Evolutionary conservation across 2,888 invertebrate species (phyloP).

Genomic region (Xanthostigma xanthostigma): DNA sequence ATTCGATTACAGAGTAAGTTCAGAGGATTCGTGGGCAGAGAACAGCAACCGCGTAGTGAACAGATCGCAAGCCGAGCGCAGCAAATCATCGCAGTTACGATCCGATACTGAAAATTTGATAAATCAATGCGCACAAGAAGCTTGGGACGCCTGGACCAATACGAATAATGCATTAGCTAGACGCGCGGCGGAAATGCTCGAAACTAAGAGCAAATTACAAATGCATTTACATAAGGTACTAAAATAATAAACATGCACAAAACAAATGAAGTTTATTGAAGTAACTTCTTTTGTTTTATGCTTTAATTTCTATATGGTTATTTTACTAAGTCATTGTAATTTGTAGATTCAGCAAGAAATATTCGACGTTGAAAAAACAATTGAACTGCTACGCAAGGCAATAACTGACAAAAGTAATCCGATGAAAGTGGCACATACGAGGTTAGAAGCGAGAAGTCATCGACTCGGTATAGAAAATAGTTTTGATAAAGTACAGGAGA

Average conservation of each 20-base stretch:
- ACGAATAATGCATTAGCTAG: constrained; percentile 68
- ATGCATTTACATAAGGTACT: constrained; percentile 57
- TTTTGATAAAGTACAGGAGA: constrained; percentile 68
- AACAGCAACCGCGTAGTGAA: constrained; percentile 61
- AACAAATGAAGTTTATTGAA: too few relatives aligned
- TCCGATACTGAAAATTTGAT: constrained; percentile 65
- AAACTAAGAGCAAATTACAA: constrained; percentile 73
- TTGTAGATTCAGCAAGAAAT: constrained; percentile 77
- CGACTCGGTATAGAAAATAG: constrained; percentile 82
- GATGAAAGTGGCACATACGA: constrained; percentile 73
- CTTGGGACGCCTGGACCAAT: constrained; percentile 80
- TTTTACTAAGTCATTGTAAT: too few relatives aligned
- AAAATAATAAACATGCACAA: too few relatives aligned
- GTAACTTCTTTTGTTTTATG: too few relatives aligned
- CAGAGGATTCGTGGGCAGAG: constrained; percentile 69
- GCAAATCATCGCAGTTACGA: constrained; percentile 62
- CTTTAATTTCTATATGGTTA: too few relatives aligned
- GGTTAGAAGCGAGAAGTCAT: constrained; percentile 78
- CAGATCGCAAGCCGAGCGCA: constrained; percentile 67
- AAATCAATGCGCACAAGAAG: constrained; percentile 62
- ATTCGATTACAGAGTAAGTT: constrained; percentile 37
- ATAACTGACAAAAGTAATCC: constrained; percentile 79
- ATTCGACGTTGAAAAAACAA: constrained; percentile 83
- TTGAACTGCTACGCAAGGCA: constrained; percentile 77
- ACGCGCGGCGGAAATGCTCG: constrained; percentile 59